These are phyloP conservation scores for Strix uralensis DNA, from an alignment of 2,113 vertebrate species.

Conservation along the genomic window DNA sequence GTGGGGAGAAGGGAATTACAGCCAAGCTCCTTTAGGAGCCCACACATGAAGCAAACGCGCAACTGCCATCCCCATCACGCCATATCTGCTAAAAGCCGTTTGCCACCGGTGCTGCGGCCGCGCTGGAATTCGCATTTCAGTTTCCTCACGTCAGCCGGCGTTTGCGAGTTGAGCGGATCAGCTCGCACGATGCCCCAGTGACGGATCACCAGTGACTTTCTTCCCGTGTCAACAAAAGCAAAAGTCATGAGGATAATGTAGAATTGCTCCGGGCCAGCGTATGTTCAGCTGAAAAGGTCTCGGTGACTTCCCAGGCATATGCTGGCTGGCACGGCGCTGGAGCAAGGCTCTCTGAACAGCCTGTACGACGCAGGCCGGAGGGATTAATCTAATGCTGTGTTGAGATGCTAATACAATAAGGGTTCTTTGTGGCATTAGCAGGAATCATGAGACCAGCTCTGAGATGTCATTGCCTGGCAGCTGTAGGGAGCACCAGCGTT, in stretches of 20 bases:
- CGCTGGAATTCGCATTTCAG: neutral
- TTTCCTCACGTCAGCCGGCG: neutral
- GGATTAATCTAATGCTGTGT: neutral
- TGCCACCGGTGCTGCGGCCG: fast-evolving
- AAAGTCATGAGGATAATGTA: neutral
- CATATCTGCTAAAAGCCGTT: fast-evolving
- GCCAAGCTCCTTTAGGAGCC: neutral
- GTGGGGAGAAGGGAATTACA: neutral
- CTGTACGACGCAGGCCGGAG: neutral
- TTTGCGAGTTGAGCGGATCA: fast-evolving
- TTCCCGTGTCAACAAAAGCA: neutral
- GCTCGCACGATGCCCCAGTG: fast-evolving
- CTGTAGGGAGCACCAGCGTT: neutral
- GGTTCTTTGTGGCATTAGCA: constrained; percentile 46
- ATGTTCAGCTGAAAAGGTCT: neutral
- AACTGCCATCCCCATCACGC: neutral
- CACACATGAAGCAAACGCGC: neutral
- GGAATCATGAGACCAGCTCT: constrained; percentile 30
- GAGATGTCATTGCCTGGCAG: constrained; percentile 58
- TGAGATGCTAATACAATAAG: constrained; percentile 43
- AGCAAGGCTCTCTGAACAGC: neutral
- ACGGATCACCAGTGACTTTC: neutral
- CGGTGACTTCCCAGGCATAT: neutral
- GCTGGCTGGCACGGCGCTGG: neutral
- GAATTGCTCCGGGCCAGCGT: neutral